Evolutionary conservation across 2,888 invertebrate species (phyloP), one percentile per base, ranked within the genome.

Genomic region (Pandemis heparana): DNA sequence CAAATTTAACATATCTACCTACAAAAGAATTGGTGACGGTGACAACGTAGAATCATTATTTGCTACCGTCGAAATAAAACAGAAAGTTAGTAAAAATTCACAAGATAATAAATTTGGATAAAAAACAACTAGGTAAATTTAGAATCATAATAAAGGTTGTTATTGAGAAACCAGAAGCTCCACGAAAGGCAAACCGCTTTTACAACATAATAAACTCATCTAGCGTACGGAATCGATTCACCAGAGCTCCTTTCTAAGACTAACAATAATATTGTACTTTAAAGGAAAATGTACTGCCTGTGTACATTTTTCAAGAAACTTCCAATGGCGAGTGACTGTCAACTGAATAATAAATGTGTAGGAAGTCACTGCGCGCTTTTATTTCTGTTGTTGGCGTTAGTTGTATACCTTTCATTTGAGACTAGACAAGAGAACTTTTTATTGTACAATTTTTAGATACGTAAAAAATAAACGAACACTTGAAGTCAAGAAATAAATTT

Each of bases 291-390:
- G 81, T 82, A 87, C 86, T 81, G 74, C 75, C 76, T 43, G 78
- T 75, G 80, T 79, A 83, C 82, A 84, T 87, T 89, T 90, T 86
- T 84, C 85, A 83, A 79, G 78, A 77, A 85, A 85, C 84, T 88
- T 83, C 82, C 83, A 85, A 87, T 85, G 84, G 88, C 86, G 86
- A 87, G 83, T 87, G 87, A 90, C 87, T 85, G 89, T 86, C 87
- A 85, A 80, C 77, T 92, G 89, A 92, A 91, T 92, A 90, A 91
- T 91, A 88, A 90, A 92, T 91, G 87, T 82, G 79, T 73, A 77
- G 81, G 81, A 83, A 86, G 84, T 84, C 80, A 80, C 84, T 78
- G 80, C 81, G 78, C 74, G 81, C 83, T 84, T 83, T 87, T 88
- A 87, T 87, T 88, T 86, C 82, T 85, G 82, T 85, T 81, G 75